Evolutionary conservation across 92 coral and sea anemone species (phyloP).

Genomic region (Isaurus tuberculatus): DNA sequence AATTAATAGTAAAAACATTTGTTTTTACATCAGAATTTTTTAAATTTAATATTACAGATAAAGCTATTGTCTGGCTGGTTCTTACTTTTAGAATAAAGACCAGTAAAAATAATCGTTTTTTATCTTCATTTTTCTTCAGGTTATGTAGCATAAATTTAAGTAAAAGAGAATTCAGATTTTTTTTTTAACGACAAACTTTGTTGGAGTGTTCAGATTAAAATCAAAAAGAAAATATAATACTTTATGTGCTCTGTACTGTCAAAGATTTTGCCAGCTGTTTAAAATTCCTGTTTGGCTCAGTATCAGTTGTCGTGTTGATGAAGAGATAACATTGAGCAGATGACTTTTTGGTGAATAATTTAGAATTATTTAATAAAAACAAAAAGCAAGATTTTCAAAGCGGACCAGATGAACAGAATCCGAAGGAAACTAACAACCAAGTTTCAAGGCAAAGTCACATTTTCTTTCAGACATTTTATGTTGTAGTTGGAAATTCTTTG

Average conservation of each 20-base stretch:
- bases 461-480: background rate
- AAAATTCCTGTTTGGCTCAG: slow-evolving; percentile 17
- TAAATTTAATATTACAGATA: no score
- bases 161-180: no score
- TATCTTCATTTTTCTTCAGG: no score
- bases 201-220: no score
- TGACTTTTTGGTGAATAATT: slow-evolving; percentile 1
- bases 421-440: slow-evolving; percentile 34
- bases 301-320: background rate
- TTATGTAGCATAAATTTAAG: no score
- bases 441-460: slow-evolving; percentile 43
- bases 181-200: no score
- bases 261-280: slow-evolving; percentile 11
- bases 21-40: no score
- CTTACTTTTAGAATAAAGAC: no score
- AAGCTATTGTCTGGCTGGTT: no score
- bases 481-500: background rate
- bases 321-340: slow-evolving; percentile 26
- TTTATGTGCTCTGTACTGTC: background rate
- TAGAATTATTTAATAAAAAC: background rate
- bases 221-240: background rate
- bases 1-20: no score
- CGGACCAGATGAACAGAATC: slow-evolving; percentile 31
- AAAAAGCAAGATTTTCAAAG: background rate
- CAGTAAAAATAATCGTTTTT: no score